phyloP scores from a whole-genome alignment of 1,140 invertebrate species.

The Tetramorium parvispinum region DNA sequence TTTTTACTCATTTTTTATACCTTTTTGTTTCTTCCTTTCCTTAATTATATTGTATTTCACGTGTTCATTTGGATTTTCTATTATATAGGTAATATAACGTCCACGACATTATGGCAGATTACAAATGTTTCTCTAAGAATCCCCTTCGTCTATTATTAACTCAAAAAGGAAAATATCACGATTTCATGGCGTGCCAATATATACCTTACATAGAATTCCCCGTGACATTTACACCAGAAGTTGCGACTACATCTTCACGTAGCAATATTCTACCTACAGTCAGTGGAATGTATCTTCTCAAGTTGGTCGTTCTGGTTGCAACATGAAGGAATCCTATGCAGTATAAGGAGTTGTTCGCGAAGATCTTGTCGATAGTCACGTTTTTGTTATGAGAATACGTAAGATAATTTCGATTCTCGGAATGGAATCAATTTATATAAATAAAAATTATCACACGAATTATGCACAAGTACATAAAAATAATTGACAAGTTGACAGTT shows the following conservation, averaged over 20 bases:
- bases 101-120: constrained; percentile 4
- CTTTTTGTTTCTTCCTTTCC: not conserved
- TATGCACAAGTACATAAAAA: not conserved
- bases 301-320: constrained; percentile 52
- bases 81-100: not conserved
- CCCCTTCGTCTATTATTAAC: constrained; percentile 25
- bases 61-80: not conserved
- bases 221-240: constrained; percentile 54
- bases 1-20: not conserved
- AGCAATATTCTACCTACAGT: constrained; percentile 8
- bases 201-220: constrained; percentile 27
- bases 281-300: constrained; percentile 46
- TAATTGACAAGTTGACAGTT: not conserved
- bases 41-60: not conserved
- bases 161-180: constrained; percentile 30
- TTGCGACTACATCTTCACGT: constrained; percentile 19
- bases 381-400: constrained; percentile 50
- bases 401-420: not conserved
- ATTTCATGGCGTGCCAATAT: constrained; percentile 27
- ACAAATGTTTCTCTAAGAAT: constrained; percentile 1
- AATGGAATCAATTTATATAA: not conserved
- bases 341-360: constrained; percentile 43
- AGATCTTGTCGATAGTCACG: constrained; percentile 59
- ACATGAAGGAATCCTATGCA: constrained; percentile 47
- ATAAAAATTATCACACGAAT: not conserved